A percentile compares a stretch with the other conserved stretches of the same genome.
Evolutionary conservation across 2,797 vertebrate genomes (phyloP).

Genomic region (Gymnothorax javanicus): DNA sequence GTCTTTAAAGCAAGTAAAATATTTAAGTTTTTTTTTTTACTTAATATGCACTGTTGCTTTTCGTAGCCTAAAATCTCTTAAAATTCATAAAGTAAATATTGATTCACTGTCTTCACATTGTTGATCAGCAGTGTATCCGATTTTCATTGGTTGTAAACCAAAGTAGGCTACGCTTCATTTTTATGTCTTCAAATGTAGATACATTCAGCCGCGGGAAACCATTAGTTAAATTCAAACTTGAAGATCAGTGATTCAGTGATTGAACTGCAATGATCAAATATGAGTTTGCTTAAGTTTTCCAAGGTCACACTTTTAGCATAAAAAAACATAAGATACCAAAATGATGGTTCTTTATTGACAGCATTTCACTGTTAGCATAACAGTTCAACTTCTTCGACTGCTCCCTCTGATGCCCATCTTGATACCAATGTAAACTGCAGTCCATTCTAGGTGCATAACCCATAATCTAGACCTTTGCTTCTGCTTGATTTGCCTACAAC

Average conservation of each 20-base stretch:
- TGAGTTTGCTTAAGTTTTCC: background rate
- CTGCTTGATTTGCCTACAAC: background rate
- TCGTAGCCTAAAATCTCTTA: too few relatives aligned
- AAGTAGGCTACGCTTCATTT: background rate
- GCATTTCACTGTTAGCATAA: background rate
- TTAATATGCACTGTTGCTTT: background rate
- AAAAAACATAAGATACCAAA: background rate
- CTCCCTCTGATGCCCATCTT: background rate
- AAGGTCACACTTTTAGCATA: background rate
- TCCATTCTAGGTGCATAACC: background rate
- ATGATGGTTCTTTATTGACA: background rate
- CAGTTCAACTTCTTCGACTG: background rate
- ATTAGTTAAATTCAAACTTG: background rate
- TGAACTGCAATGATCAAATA: background rate
- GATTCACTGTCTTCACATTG: too few relatives aligned
- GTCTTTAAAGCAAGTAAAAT: too few relatives aligned
- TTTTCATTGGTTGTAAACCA: background rate
- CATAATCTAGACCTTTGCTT: background rate
- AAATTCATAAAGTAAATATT: too few relatives aligned
- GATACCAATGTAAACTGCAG: background rate
- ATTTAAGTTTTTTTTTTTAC: background rate
- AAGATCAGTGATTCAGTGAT: background rate
- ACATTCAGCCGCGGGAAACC: background rate
- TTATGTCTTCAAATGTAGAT: background rate
- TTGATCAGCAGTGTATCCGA: too few relatives aligned